Conservation (phyloP, 1,140 invertebrate genomes). For the Mamestra configurata region DNA sequence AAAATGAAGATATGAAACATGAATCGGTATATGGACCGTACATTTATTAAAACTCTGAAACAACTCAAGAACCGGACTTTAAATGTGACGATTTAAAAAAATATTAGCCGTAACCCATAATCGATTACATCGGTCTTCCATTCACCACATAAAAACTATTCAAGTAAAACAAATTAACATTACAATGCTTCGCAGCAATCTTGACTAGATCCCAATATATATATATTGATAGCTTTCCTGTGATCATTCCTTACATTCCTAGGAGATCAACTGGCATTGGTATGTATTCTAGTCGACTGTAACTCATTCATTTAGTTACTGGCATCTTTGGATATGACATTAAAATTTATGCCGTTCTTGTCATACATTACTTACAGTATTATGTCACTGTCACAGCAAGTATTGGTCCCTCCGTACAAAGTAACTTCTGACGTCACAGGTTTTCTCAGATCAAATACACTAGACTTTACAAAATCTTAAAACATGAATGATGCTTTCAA, state of each 20-base stretch:
- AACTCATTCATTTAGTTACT: constrained; percentile 2
- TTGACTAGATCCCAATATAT: constrained; percentile 2
- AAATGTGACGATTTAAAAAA: no score
- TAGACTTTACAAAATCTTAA: background rate
- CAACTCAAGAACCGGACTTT: no score
- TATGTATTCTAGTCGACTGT: background rate
- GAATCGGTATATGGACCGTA: background rate
- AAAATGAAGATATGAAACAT: background rate
- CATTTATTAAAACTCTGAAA: no score
- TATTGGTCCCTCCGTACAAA: no score
- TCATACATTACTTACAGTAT: no score
- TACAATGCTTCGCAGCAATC: background rate
- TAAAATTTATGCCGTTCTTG: background rate
- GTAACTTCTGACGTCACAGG: no score
- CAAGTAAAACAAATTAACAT: constrained; percentile 3
- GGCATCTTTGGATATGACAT: background rate
- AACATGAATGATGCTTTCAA: background rate
- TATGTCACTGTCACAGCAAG: no score
- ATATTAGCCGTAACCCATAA: no score
- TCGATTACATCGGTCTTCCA: no score
- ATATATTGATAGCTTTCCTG: constrained; percentile 1
- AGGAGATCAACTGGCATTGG: background rate
- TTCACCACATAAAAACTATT: background rate
- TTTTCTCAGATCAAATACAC: no score
- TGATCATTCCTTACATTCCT: constrained; percentile 9